Evolutionary conservation across 2,113 vertebrate species (phyloP).

Genomic region (Larimichthys polyactis): DNA sequence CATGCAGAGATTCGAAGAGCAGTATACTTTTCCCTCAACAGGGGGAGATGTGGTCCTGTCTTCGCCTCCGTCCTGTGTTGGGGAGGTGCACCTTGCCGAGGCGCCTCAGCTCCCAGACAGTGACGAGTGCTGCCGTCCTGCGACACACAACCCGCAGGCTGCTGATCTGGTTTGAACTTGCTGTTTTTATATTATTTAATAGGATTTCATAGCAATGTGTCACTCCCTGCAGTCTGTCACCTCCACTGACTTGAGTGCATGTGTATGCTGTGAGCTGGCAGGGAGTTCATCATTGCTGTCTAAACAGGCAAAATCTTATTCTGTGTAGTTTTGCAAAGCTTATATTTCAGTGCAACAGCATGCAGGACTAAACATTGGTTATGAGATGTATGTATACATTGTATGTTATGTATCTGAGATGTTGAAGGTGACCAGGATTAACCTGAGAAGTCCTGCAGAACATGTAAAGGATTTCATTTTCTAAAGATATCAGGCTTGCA

Average conservation of each 20-base stretch:
- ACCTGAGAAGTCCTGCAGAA: not conserved
- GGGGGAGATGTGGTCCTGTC: slow-evolving; percentile 77
- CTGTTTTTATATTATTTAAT: slow-evolving; percentile 66
- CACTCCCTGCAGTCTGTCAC: slow-evolving; percentile 52
- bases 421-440: not conserved
- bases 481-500: not conserved
- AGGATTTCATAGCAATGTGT: slow-evolving; percentile 60
- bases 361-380: not conserved
- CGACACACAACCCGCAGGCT: slow-evolving; percentile 42
- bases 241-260: slow-evolving; percentile 45
- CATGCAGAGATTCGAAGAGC: slow-evolving; percentile 47
- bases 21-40: slow-evolving; percentile 69
- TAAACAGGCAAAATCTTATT: slow-evolving; percentile 46
- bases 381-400: no score
- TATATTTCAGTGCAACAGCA: not conserved
- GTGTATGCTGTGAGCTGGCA: slow-evolving; percentile 7
- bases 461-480: not conserved
- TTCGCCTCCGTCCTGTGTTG: slow-evolving; percentile 12
- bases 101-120: slow-evolving; percentile 18
- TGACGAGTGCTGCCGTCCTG: slow-evolving; percentile 35
- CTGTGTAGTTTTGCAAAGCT: not conserved
- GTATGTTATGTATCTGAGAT: not conserved
- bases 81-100: not conserved
- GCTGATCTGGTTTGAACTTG: slow-evolving; percentile 59
- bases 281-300: slow-evolving; percentile 56